Percentiles rank a stretch among this genome's conserved stretches.
These are phyloP conservation scores for Simalia tracyae DNA, from an alignment of 2,797 vertebrate species.

Conservation along the genomic window DNA sequence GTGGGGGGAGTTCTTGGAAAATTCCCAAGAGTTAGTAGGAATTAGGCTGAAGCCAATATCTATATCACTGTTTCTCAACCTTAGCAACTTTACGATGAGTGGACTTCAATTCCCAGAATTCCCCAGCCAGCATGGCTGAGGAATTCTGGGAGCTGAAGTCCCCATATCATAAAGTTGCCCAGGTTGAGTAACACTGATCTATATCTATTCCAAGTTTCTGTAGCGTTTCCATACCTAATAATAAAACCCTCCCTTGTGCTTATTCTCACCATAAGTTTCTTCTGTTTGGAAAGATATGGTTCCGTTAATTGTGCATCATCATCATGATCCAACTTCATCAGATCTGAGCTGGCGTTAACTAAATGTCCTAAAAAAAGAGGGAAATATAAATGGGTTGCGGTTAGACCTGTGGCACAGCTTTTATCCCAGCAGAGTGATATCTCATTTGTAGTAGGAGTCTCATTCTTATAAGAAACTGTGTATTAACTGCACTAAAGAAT, in stretches of 20 bases:
- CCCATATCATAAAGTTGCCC: too few relatives aligned
- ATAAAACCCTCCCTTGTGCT: neutral
- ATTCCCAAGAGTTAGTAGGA: neutral
- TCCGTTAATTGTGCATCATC: conserved; percentile 93
- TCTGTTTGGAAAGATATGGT: conserved; percentile 98
- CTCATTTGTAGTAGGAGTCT: neutral
- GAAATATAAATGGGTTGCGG: neutral
- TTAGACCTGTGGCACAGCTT: neutral
- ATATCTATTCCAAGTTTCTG: neutral
- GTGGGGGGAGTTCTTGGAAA: neutral
- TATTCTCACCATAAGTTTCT: conserved; percentile 94
- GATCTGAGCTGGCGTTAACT: conserved; percentile 89
- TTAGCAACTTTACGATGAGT: too few relatives aligned
- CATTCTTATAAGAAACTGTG: neutral
- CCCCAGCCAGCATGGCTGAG: too few relatives aligned
- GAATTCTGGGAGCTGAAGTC: too few relatives aligned
- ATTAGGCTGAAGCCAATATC: neutral
- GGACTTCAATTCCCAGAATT: too few relatives aligned
- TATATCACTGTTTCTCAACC: neutral
- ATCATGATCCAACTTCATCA: conserved; percentile 96
- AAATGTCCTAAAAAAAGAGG: conserved; percentile 84
- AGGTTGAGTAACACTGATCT: neutral
- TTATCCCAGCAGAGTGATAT: neutral
- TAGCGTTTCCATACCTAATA: neutral
- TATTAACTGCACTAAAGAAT: neutral